A percentile compares a stretch with the other conserved stretches of the same genome.
phyloP scores from a whole-genome alignment of 92 coral and sea anemone species.

The Epizoanthus ramosus region DNA sequence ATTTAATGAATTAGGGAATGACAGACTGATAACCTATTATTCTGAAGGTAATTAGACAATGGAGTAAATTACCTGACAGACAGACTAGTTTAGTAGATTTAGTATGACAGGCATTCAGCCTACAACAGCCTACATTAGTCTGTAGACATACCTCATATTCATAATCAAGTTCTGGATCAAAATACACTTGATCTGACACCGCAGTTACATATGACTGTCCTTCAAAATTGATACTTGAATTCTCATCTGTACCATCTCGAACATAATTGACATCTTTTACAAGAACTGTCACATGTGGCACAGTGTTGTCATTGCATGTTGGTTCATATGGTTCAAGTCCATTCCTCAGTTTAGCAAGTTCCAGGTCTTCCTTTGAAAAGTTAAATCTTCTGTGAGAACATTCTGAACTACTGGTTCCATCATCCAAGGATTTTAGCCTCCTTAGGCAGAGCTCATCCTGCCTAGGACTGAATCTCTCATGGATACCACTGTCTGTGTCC shows the following conservation, averaged over 20 bases:
- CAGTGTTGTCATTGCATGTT: slow-evolving; percentile 47
- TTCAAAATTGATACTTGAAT: slow-evolving; percentile 52
- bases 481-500: slow-evolving; percentile 90
- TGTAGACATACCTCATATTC: slow-evolving; percentile 96
- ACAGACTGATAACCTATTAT: neutral
- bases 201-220: slow-evolving; percentile 73
- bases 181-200: slow-evolving; percentile 91
- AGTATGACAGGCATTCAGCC: too few species aligned
- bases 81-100: slow-evolving; percentile 26
- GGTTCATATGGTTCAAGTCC: slow-evolving; percentile 64
- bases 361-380: slow-evolving; percentile 79
- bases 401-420: slow-evolving; percentile 91
- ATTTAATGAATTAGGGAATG: neutral
- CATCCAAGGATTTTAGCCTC: slow-evolving; percentile 80
- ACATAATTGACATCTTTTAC: slow-evolving; percentile 75
- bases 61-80: slow-evolving; percentile 39
- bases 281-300: slow-evolving; percentile 68
- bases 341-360: slow-evolving; percentile 63
- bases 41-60: slow-evolving; percentile 1
- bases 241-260: slow-evolving; percentile 61
- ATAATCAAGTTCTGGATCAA: slow-evolving; percentile 96
- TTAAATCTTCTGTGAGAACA: slow-evolving; percentile 78
- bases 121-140: neutral
- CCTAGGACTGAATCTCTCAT: slow-evolving; percentile 88
- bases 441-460: slow-evolving; percentile 73